A percentile compares a stretch with the other conserved stretches of the same genome.
Evolutionary conservation across 2,888 invertebrate genomes (phyloP).

Genomic region (Aplocera efformata): DNA sequence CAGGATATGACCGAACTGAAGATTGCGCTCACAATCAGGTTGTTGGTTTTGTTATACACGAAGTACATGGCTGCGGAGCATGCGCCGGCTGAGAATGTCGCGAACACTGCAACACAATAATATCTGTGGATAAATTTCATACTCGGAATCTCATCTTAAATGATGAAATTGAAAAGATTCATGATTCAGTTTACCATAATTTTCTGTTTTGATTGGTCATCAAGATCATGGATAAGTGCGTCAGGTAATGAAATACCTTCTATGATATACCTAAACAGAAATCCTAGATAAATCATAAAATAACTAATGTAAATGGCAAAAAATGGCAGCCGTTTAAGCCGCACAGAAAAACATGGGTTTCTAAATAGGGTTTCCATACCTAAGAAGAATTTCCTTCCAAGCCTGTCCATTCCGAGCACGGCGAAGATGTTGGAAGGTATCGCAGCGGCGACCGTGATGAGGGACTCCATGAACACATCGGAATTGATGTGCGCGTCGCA

Average conservation of each 20-base stretch:
- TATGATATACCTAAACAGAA: too few species aligned
- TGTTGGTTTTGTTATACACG: slow-evolving; percentile 90
- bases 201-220: too few species aligned
- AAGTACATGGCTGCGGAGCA: slow-evolving; percentile 93
- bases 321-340: too few species aligned
- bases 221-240: too few species aligned
- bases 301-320: too few species aligned
- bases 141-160: too few species aligned
- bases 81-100: slow-evolving; percentile 90
- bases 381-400: slow-evolving; percentile 91
- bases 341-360: too few species aligned
- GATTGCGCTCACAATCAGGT: slow-evolving; percentile 90
- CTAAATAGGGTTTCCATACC: too few species aligned
- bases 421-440: slow-evolving; percentile 92
- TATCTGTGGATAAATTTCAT: not conserved
- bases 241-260: too few species aligned
- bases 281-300: too few species aligned
- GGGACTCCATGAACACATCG: slow-evolving; percentile 91
- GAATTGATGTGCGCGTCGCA: slow-evolving; percentile 88
- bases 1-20: slow-evolving; percentile 94
- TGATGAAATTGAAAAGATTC: too few species aligned
- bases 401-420: slow-evolving; percentile 90
- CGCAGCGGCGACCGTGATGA: slow-evolving; percentile 92
- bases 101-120: slow-evolving; percentile 83
- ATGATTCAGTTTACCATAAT: too few species aligned